A percentile compares a stretch with the other conserved stretches of the same genome.
These are phyloP conservation scores for Nasonovia ribisnigri DNA, from an alignment of 2,888 invertebrate species.

Conservation along the genomic window DNA sequence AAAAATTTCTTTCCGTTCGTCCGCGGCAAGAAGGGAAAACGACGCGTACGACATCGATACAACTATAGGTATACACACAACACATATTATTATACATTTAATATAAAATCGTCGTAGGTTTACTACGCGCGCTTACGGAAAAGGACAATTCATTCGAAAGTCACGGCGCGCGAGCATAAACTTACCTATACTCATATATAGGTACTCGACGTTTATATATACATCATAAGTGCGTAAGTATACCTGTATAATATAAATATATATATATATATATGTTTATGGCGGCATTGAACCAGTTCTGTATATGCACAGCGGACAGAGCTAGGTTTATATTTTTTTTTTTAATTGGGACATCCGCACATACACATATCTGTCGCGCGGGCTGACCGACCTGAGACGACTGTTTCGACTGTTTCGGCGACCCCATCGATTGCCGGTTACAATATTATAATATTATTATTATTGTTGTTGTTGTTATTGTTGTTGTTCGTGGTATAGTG, in stretches of 20 bases:
- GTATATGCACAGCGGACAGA: background rate
- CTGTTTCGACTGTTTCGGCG: slow-evolving; percentile 40
- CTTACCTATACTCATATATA: background rate
- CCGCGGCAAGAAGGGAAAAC: slow-evolving; percentile 24
- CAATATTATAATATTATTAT: background rate
- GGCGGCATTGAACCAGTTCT: slow-evolving; percentile 43
- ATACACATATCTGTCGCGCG: background rate
- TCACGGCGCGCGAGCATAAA: background rate
- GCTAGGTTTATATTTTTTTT: background rate
- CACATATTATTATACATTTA: background rate
- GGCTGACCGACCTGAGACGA: slow-evolving; percentile 17
- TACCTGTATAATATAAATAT: background rate
- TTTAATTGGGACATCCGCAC: slow-evolving; percentile 52
- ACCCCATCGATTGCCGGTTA: background rate
- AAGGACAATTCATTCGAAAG: slow-evolving; percentile 50
- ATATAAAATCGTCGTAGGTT: background rate
- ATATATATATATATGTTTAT: background rate
- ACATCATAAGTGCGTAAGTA: background rate
- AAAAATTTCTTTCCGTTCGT: slow-evolving; percentile 21
- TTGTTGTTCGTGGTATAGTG: background rate
- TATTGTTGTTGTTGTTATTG: background rate
- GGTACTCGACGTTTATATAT: background rate
- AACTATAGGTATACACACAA: background rate
- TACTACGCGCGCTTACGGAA: background rate
- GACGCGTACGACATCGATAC: background rate